phyloP scores from a whole-genome alignment of 2,113 vertebrate genomes.

The Labrus mixtus region DNA sequence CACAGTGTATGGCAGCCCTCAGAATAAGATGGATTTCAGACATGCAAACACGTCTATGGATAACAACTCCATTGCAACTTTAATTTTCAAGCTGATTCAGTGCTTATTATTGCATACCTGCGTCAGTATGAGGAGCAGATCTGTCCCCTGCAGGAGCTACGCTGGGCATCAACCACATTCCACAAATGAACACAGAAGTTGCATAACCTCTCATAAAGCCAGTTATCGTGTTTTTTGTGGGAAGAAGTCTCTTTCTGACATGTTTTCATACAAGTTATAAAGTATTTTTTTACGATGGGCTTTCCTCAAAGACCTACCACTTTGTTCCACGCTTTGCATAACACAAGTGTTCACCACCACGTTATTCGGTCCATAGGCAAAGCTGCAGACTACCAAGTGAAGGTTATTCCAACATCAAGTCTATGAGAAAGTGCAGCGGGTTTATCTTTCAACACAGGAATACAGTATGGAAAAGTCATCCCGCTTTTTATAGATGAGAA shows the following conservation, averaged over 20 bases:
- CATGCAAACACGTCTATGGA: slow-evolving; percentile 47
- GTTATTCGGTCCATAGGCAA: slow-evolving; percentile 27
- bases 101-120: slow-evolving; percentile 32
- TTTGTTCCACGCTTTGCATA: not conserved
- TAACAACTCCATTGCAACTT: slow-evolving; percentile 44
- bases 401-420: slow-evolving; percentile 13
- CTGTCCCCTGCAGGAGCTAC: not conserved
- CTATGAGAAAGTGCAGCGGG: slow-evolving; percentile 25
- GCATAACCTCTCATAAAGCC: slow-evolving; percentile 11
- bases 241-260: slow-evolving; percentile 29
- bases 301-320: slow-evolving; percentile 28
- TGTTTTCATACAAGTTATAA: slow-evolving; percentile 47
- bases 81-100: slow-evolving; percentile 33
- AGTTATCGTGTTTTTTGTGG: slow-evolving; percentile 47
- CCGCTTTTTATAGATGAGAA: slow-evolving; percentile 70
- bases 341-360: slow-evolving; percentile 1
- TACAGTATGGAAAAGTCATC: slow-evolving; percentile 69
- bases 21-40: slow-evolving; percentile 56
- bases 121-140: slow-evolving; percentile 5
- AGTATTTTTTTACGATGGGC: slow-evolving; percentile 37
- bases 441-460: slow-evolving; percentile 58
- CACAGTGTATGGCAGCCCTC: slow-evolving; percentile 41
- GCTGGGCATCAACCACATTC: slow-evolving; percentile 8
- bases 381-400: slow-evolving; percentile 12
- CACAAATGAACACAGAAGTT: slow-evolving; percentile 27